Percentiles rank a stretch among this genome's conserved stretches.
Conservation (phyloP, 2,797 vertebrate genomes). For the Taenioides sp. region DNA sequence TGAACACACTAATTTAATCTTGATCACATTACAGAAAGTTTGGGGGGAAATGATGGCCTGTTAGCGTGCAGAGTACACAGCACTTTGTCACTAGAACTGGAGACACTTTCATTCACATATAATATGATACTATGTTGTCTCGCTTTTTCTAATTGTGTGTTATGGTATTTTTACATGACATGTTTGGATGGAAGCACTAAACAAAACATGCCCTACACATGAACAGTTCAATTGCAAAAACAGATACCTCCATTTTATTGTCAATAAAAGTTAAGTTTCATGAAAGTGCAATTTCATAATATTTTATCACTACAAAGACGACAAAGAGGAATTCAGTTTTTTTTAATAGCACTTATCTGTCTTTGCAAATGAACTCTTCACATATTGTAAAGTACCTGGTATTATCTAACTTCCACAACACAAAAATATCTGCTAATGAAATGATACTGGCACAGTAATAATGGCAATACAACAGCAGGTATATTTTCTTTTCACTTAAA, state of each 20-base stretch:
- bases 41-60: conserved; percentile 54
- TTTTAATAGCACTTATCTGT: background rate
- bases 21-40: conserved; percentile 61
- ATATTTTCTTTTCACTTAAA: no score
- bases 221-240: no score
- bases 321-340: no score
- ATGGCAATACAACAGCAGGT: no score
- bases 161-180: background rate
- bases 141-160: background rate
- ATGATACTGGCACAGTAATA: background rate
- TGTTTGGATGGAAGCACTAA: no score
- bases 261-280: no score
- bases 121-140: background rate
- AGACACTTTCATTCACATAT: background rate
- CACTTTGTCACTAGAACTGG: conserved; percentile 4
- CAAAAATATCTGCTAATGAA: background rate
- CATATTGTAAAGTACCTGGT: no score
- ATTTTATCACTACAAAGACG: no score
- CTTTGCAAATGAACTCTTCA: background rate
- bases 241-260: no score
- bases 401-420: no score
- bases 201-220: no score
- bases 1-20: conserved; percentile 66
- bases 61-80: conserved; percentile 47
- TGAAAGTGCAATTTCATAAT: no score